Evolutionary conservation across 2,797 vertebrate species (phyloP).

Genomic region (Lepilemur ruficaudatus): DNA sequence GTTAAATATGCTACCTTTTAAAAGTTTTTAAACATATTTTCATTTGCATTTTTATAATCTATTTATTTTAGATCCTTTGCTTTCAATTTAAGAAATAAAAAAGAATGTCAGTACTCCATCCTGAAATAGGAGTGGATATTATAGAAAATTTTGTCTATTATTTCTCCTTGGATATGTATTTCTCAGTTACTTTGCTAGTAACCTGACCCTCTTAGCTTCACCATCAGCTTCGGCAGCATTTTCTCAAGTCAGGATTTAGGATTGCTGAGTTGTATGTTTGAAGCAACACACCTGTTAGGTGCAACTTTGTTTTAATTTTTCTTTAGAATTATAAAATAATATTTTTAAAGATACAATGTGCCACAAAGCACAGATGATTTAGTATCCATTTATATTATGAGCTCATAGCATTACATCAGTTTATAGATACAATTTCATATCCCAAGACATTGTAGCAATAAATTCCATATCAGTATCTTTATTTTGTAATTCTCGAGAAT

Average conservation of each 20-base stretch:
- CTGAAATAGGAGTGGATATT: not conserved
- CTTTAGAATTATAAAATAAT: not conserved
- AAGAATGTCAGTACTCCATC: not conserved
- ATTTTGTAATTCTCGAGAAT: constrained; percentile 48
- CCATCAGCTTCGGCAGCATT: not conserved
- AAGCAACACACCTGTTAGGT: constrained; percentile 49
- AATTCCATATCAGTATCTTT: constrained; percentile 25
- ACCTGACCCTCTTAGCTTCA: not conserved
- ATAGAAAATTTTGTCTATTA: not conserved
- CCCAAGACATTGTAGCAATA: not conserved
- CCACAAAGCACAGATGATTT: constrained; percentile 35
- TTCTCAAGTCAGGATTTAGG: not conserved
- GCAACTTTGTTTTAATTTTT: constrained; percentile 47
- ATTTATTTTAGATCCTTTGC: not conserved
- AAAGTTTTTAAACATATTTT: not conserved
- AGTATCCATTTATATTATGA: constrained; percentile 49
- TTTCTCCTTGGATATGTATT: not conserved
- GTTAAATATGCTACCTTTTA: not conserved
- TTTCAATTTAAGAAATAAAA: not conserved
- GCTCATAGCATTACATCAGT: constrained; percentile 59
- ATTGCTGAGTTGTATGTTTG: not conserved
- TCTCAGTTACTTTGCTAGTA: not conserved
- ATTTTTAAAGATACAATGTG: constrained; percentile 23
- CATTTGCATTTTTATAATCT: not conserved
- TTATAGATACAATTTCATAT: constrained; percentile 33